Evolutionary conservation across 2,888 invertebrate genomes (phyloP).

Genomic region (Phaedon cochleariae): DNA sequence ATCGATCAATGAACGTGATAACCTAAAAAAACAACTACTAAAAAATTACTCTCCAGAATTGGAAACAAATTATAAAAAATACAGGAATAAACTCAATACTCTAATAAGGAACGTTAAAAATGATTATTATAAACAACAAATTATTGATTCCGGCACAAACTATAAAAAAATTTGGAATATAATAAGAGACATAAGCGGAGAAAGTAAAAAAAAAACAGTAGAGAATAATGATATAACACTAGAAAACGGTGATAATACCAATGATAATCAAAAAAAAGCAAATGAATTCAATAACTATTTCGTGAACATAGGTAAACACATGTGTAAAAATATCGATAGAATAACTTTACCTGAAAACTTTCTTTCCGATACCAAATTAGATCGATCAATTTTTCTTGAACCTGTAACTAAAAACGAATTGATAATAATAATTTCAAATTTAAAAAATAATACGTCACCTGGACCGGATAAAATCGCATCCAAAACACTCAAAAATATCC

Average conservation of each 20-base stretch:
- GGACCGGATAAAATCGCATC: slow-evolving; percentile 3
- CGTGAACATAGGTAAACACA: not conserved
- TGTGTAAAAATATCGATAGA: not conserved
- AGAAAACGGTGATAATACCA: not conserved
- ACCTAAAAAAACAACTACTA: not conserved
- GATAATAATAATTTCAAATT: slow-evolving; percentile 3
- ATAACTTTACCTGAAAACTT: not conserved
- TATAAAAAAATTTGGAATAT: slow-evolving; percentile 12
- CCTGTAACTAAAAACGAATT: slow-evolving; percentile 7
- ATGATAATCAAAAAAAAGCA: not conserved
- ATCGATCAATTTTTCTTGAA: slow-evolving; percentile 1
- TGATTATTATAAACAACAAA: slow-evolving; percentile 4
- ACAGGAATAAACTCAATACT: slow-evolving; percentile 9
- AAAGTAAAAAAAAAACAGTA: not conserved
- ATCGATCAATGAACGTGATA: slow-evolving; percentile 1
- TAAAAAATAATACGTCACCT: slow-evolving; percentile 10
- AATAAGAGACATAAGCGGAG: slow-evolving; percentile 7
- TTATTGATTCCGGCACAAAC: slow-evolving; percentile 6
- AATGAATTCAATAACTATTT: too few relatives aligned
- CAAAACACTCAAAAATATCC: slow-evolving; percentile 6
- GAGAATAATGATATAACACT: slow-evolving; percentile 5
- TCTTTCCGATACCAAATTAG: not conserved
- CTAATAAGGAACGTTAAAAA: slow-evolving; percentile 9
- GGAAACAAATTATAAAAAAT: slow-evolving; percentile 8
- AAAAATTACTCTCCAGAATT: slow-evolving; percentile 5